phyloP scores from a whole-genome alignment of 2,797 vertebrate genomes.

The Pipistrellus kuhlii region DNA sequence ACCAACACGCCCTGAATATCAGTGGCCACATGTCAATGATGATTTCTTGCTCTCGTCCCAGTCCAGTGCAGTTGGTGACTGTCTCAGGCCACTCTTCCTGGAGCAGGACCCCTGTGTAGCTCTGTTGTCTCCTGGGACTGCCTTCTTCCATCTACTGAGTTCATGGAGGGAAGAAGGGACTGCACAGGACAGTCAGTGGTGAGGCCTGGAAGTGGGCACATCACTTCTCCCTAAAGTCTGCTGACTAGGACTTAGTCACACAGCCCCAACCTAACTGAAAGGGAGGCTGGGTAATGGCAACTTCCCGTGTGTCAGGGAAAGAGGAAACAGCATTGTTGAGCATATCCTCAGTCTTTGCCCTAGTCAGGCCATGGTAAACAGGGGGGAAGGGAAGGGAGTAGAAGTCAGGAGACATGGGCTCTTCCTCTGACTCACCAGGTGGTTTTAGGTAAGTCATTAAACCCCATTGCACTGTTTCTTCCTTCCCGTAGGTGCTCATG shows the following conservation, averaged over 20 bases:
- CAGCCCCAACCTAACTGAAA: not conserved
- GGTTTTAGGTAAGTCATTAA: not conserved
- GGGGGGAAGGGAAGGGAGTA: fast-evolving
- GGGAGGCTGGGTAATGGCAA: not conserved
- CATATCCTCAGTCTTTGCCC: not conserved
- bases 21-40: not conserved
- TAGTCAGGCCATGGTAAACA: not conserved
- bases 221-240: not conserved
- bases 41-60: not conserved
- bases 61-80: not conserved
- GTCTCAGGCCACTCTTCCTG: not conserved
- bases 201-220: fast-evolving
- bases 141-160: not conserved
- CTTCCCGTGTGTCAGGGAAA: not conserved
- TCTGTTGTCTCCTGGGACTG: not conserved
- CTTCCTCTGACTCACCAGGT: not conserved
- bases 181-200: not conserved
- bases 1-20: not conserved
- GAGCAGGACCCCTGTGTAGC: not conserved
- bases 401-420: not conserved
- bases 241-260: not conserved
- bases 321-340: not conserved
- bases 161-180: not conserved
- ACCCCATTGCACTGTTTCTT: not conserved
- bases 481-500: not conserved